Evolutionary conservation across 1,140 invertebrate species (phyloP).

Genomic region (Bemisia tabaci): DNA sequence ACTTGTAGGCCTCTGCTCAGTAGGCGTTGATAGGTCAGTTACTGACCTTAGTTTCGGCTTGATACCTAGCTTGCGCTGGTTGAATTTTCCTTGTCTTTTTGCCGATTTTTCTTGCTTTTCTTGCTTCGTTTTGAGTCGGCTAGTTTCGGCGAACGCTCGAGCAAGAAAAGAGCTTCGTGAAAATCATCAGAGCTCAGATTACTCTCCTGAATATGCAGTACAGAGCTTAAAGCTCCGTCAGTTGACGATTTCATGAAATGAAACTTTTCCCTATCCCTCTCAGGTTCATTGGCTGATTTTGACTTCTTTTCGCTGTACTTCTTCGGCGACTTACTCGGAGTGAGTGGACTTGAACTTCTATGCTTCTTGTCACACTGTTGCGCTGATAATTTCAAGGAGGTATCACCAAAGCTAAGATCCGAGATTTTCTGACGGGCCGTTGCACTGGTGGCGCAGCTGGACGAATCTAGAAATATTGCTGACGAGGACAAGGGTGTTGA

Average conservation of each 20-base stretch:
- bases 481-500: conserved; percentile 12
- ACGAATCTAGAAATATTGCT: conserved; percentile 6
- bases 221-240: conserved; percentile 41
- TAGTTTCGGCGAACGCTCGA: neutral
- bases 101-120: neutral
- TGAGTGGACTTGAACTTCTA: conserved; percentile 7
- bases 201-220: conserved; percentile 42
- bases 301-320: conserved; percentile 7
- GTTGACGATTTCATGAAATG: conserved; percentile 42
- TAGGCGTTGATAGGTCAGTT: too few species aligned
- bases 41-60: too few species aligned
- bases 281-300: conserved; percentile 36
- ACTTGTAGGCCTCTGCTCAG: too few species aligned
- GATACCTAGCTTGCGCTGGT: too few species aligned
- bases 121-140: neutral
- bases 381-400: conserved; percentile 13
- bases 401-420: neutral
- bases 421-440: conserved; percentile 17
- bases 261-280: conserved; percentile 38
- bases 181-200: conserved; percentile 45
- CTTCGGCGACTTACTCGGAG: conserved; percentile 8
- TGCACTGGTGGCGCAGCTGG: conserved; percentile 12
- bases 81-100: neutral
- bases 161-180: conserved; percentile 41
- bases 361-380: conserved; percentile 22